Percentiles rank a stretch among this genome's conserved stretches.
Evolutionary conservation across 2,888 invertebrate species (phyloP).

Genomic region (Noctua pronuba): DNA sequence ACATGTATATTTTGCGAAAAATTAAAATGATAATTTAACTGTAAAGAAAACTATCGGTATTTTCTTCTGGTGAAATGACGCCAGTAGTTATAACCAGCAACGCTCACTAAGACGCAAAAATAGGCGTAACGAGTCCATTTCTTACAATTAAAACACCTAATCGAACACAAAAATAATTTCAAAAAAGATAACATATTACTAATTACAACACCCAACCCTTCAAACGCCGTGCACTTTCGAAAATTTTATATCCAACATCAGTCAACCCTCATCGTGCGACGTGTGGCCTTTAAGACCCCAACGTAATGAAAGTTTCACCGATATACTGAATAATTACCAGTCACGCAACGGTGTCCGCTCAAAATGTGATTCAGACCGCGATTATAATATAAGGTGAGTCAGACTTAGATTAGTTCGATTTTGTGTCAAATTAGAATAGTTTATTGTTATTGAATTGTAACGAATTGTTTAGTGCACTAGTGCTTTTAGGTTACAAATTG

Average conservation of each 20-base stretch:
- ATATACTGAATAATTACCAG: constrained; percentile 76
- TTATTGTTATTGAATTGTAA: constrained; percentile 63
- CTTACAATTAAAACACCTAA: neutral
- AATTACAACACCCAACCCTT: constrained; percentile 51
- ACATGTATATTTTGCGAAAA: neutral
- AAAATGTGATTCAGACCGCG: constrained; percentile 69
- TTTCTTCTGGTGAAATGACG: neutral
- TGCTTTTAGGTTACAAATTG: constrained; percentile 44
- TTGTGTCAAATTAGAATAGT: constrained; percentile 66
- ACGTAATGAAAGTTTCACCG: constrained; percentile 65
- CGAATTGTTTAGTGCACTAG: constrained; percentile 37
- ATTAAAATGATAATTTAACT: neutral
- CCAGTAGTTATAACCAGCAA: neutral
- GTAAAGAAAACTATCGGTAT: neutral
- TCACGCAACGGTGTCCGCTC: constrained; percentile 81
- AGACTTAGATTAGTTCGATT: constrained; percentile 63
- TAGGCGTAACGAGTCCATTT: neutral
- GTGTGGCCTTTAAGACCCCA: constrained; percentile 78
- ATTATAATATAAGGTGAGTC: constrained; percentile 71
- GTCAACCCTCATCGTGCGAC: constrained; percentile 69
- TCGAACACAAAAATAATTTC: constrained; percentile 13
- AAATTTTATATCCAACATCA: constrained; percentile 62
- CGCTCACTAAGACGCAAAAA: too few relatives aligned
- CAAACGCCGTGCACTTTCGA: constrained; percentile 62
- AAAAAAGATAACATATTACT: constrained; percentile 10